Evolutionary conservation across 2,888 invertebrate genomes (phyloP).

Genomic region (Erebia aethiops): DNA sequence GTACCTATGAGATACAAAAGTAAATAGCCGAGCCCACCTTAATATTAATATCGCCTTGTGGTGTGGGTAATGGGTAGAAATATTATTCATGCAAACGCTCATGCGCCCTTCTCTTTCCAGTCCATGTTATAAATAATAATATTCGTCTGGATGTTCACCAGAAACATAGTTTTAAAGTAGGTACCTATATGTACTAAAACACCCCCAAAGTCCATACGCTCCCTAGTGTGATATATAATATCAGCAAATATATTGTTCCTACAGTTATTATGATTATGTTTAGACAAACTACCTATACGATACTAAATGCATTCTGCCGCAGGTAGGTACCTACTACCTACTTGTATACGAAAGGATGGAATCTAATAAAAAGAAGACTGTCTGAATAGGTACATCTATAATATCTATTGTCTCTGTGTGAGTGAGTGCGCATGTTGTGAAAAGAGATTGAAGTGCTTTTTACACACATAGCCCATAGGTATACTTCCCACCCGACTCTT

Average conservation of each 20-base stretch:
- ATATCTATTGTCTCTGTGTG: constrained; percentile 49
- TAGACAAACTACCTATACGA: constrained; percentile 31
- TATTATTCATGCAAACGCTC: constrained; percentile 49
- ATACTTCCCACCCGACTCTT: constrained; percentile 48
- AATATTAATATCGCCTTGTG: constrained; percentile 40
- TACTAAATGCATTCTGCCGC: constrained; percentile 51
- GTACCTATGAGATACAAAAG: constrained; percentile 34
- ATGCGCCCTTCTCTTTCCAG: constrained; percentile 50
- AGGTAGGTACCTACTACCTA: too few species aligned
- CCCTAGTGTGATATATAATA: constrained; percentile 4
- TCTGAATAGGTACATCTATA: constrained; percentile 49
- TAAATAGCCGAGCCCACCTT: constrained; percentile 40
- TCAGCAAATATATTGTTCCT: too few species aligned
- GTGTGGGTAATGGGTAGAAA: constrained; percentile 44
- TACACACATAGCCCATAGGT: constrained; percentile 44
- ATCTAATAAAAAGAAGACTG: constrained; percentile 68
- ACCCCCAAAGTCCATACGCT: constrained; percentile 30
- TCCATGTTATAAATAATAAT: constrained; percentile 44
- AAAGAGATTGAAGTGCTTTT: constrained; percentile 58
- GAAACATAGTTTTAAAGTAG: too few species aligned
- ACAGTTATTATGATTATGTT: constrained; percentile 28
- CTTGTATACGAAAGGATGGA: constrained; percentile 59
- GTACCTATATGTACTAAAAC: not conserved
- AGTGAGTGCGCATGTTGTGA: constrained; percentile 51
- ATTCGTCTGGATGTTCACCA: constrained; percentile 36